phyloP scores from a whole-genome alignment of 2,113 vertebrate genomes.

The Neopipo cinnamomea region DNA sequence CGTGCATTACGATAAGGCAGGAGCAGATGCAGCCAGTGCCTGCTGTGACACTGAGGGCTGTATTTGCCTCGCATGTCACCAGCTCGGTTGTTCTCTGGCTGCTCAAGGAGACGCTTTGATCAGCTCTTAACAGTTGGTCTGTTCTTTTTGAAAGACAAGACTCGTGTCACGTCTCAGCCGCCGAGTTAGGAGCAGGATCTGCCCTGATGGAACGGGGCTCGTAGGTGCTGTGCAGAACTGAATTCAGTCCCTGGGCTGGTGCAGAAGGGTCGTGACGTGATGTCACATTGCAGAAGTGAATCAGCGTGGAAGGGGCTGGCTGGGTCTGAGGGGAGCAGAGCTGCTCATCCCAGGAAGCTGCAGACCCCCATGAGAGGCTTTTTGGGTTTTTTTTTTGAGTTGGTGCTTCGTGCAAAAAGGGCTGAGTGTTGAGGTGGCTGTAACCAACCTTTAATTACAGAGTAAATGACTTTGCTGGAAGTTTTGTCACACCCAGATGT shows the following conservation, averaged over 20 bases:
- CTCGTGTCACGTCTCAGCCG: not conserved
- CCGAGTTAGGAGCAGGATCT: not conserved
- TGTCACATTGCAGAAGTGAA: rapidly evolving
- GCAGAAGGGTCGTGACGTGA: not conserved
- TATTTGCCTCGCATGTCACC: not conserved
- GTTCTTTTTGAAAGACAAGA: not conserved
- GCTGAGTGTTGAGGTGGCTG: not conserved
- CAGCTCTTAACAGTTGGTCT: not conserved
- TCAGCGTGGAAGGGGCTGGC: not conserved
- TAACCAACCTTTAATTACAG: not conserved
- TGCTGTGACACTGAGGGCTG: not conserved
- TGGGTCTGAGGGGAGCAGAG: not conserved
- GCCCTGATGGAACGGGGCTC: not conserved
- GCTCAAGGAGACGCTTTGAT: not conserved
- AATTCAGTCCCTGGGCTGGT: not conserved
- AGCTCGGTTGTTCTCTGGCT: not conserved
- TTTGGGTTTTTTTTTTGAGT: not conserved
- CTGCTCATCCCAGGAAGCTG: not conserved
- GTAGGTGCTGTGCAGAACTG: rapidly evolving
- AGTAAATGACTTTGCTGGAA: not conserved
- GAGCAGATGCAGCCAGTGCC: not conserved
- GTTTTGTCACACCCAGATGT: not conserved
- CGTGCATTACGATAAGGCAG: rapidly evolving
- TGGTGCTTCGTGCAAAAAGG: not conserved
- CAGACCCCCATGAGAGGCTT: not conserved